phyloP scores from a whole-genome alignment of 2,797 vertebrate genomes.

The Denticeps clupeoides region DNA sequence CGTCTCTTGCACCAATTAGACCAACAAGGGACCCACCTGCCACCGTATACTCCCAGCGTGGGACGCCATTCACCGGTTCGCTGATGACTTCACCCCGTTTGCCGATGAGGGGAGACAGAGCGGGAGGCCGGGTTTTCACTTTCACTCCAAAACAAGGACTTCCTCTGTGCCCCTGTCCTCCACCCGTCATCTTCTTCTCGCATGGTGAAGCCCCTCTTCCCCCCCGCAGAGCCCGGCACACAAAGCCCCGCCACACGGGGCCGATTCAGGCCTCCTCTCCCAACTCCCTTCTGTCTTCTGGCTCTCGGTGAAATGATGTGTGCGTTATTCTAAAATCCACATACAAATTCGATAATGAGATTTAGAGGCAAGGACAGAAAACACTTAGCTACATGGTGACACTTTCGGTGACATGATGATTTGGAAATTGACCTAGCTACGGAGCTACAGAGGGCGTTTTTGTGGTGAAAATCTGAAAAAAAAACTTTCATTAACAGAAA shows the following conservation, averaged over 20 bases:
- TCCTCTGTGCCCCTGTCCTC: slow-evolving; percentile 24
- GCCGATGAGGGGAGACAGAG: slow-evolving; percentile 6
- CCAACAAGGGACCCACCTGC: background rate
- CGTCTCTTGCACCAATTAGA: background rate
- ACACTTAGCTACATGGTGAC: too few relatives aligned
- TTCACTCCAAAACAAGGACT: slow-evolving; percentile 21
- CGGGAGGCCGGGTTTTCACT: slow-evolving; percentile 19
- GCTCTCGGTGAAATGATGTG: too few relatives aligned
- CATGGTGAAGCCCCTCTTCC: slow-evolving; percentile 3
- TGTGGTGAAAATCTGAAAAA: too few relatives aligned
- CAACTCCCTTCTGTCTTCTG: background rate
- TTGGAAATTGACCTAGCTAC: too few relatives aligned
- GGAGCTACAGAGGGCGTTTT: too few relatives aligned
- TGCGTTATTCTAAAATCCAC: too few relatives aligned
- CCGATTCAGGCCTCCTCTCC: background rate
- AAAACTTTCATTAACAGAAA: too few relatives aligned
- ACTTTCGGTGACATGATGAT: too few relatives aligned
- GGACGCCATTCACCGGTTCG: slow-evolving; percentile 7
- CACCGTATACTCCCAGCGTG: slow-evolving; percentile 5
- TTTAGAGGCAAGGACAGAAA: too few relatives aligned
- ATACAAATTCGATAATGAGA: too few relatives aligned
- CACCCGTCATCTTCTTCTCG: slow-evolving; percentile 3
- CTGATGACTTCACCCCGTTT: slow-evolving; percentile 8
- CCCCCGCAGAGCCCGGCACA: background rate
- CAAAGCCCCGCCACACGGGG: slow-evolving; percentile 2